phyloP scores from a whole-genome alignment of 2,888 invertebrate species.

The Thera britannica region DNA sequence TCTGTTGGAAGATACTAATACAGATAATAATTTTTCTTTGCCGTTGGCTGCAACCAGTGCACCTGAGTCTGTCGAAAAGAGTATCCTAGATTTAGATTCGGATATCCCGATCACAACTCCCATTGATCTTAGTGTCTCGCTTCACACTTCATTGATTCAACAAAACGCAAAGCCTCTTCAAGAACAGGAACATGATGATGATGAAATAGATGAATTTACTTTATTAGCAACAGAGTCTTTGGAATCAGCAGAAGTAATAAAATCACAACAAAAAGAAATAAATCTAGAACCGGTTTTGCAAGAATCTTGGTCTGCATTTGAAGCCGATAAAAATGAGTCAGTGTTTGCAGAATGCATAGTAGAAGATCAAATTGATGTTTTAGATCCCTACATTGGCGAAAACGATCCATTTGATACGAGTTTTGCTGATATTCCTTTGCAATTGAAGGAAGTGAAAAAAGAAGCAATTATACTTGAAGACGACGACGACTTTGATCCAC shows the following conservation, averaged over 20 bases:
- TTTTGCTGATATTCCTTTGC: slow-evolving; percentile 88
- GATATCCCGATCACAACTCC: slow-evolving; percentile 88
- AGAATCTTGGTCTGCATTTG: slow-evolving; percentile 88
- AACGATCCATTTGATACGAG: slow-evolving; percentile 95
- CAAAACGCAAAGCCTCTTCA: slow-evolving; percentile 64
- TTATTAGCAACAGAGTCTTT: slow-evolving; percentile 91
- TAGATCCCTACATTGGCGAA: slow-evolving; percentile 82
- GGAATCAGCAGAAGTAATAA: slow-evolving; percentile 81
- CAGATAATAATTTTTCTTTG: slow-evolving; percentile 45
- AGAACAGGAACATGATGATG: slow-evolving; percentile 78
- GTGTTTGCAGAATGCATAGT: slow-evolving; percentile 77
- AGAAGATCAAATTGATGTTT: slow-evolving; percentile 76
- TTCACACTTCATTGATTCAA: slow-evolving; percentile 83
- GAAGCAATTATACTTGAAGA: slow-evolving; percentile 73
- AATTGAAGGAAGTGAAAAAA: slow-evolving; percentile 72
- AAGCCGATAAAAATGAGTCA: slow-evolving; percentile 77
- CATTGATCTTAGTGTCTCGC: slow-evolving; percentile 88
- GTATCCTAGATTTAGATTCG: slow-evolving; percentile 90
- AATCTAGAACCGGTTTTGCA: slow-evolving; percentile 74
- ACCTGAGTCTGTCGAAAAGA: slow-evolving; percentile 87
- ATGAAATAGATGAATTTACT: slow-evolving; percentile 91
- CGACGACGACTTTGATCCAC: slow-evolving; percentile 87
- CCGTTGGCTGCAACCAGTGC: slow-evolving; percentile 56
- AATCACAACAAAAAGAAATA: slow-evolving; percentile 73
- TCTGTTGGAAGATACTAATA: slow-evolving; percentile 86